phyloP scores from a whole-genome alignment of 2,888 invertebrate genomes.

The Vandiemenella viatica region DNA sequence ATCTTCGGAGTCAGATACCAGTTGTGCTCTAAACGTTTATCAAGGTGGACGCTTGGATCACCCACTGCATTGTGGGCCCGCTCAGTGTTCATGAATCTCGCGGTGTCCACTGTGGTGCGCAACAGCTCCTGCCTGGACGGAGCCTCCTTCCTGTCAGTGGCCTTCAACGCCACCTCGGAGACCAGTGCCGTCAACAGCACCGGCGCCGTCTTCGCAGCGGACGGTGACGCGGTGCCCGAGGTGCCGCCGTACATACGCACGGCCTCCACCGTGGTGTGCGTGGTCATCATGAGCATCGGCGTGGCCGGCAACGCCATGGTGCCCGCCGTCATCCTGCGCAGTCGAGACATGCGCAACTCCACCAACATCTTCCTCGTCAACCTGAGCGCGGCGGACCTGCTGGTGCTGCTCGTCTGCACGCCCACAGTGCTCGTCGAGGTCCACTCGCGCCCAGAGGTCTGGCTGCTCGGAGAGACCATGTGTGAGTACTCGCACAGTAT shows the following conservation, averaged over 20 bases:
- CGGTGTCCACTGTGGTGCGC: too few species aligned
- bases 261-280: conserved; percentile 77
- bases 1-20: too few species aligned
- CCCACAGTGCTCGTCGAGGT: conserved; percentile 90
- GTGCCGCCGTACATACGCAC: conserved; percentile 75
- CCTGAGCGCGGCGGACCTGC: conserved; percentile 79
- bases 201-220: too few species aligned
- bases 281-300: conserved; percentile 75
- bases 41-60: too few species aligned
- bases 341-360: conserved; percentile 86
- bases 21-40: too few species aligned
- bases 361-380: conserved; percentile 91
- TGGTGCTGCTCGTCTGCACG: conserved; percentile 81
- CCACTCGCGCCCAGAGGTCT: conserved; percentile 78
- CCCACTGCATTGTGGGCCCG: too few species aligned
- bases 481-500: conserved; percentile 61
- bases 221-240: conserved; percentile 24
- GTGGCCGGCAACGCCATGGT: conserved; percentile 88
- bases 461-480: conserved; percentile 82
- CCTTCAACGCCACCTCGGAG: too few species aligned
- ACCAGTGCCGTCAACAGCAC: too few species aligned
- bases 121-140: too few species aligned
- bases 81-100: too few species aligned
- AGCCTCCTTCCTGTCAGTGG: too few species aligned
- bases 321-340: conserved; percentile 79